Base-by-base conservation (phyloP, 2,797 vertebrate genomes). In the Urophycis tenuis region DNA sequence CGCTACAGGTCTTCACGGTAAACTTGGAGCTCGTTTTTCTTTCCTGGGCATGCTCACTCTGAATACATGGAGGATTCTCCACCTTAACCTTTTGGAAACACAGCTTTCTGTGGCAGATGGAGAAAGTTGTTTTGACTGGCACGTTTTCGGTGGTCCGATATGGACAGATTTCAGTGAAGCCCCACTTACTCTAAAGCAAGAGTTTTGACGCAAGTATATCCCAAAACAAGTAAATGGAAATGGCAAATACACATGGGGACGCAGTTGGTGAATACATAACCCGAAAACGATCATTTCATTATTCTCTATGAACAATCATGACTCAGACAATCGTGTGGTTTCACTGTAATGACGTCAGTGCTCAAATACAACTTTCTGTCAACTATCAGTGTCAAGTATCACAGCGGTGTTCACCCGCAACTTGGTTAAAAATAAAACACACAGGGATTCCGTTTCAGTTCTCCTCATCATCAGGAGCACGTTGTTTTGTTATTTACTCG, bases 341-440 rank as follows among this genome's bases (percentile, higher is more conserved):
- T 90, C 89, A 83, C 81, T 86, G 71, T 78, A 83, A 81, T 90
- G 88, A 90, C 87, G 86, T 87, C 85, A 89, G 19, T 12, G 49
- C 29, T 36, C 30, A 73, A 78, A 45, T 82, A 39, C 74, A 77
- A 79, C 33, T 70, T 72, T 45, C 14, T 80, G 60, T 75, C 22
- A 49, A 39, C 32, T 12, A 3, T 29, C n/a, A 41, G n/a, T n/a
- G n/a, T n/a, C n/a, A 53, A 32, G 41, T 64, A 53, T 25, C 71
- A n/a, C 73, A 77, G 31, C 2, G 70, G 72, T 33, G 64, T 7
- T 70, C 67, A 31, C 17, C 14, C 67, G 22, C 3, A 35, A 34
- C 22, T 73, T 70, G 22, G 41, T 53, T 32, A 36, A 3, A 69
- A 41, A 14, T 12, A 10, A 31, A 2, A 17, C 15, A 14, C 30